Conservation (phyloP, 2,113 vertebrate species). For the Danionella cerebrum region DNA sequence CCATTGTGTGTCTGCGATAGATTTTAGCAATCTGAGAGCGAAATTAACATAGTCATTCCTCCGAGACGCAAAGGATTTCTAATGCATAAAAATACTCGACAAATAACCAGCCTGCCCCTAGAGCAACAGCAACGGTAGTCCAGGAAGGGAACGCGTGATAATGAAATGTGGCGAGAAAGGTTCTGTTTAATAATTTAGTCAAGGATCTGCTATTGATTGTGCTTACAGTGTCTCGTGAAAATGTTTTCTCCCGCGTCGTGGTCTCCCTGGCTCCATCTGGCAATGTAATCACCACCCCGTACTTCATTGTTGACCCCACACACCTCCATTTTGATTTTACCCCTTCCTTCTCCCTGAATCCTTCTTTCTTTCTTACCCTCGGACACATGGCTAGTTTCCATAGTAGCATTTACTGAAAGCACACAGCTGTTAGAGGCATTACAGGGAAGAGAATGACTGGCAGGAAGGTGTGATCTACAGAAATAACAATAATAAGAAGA, state of each 20-base stretch:
- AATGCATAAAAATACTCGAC: conserved; percentile 49
- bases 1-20: conserved; percentile 36
- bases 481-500: background rate
- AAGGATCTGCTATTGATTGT: conserved; percentile 78
- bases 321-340: conserved; percentile 61
- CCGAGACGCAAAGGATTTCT: conserved; percentile 49
- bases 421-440: conserved; percentile 41
- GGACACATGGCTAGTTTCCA: conserved; percentile 51
- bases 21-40: conserved; percentile 38
- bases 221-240: conserved; percentile 75
- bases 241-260: conserved; percentile 69
- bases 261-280: conserved; percentile 62
- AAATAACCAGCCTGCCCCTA: conserved; percentile 53
- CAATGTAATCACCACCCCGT: conserved; percentile 71
- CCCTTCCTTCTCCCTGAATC: conserved; percentile 10
- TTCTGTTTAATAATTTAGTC: conserved; percentile 87
- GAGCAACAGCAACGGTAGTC: conserved; percentile 51
- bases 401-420: conserved; percentile 58
- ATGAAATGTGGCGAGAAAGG: conserved; percentile 62
- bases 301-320: conserved; percentile 53
- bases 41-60: conserved; percentile 55
- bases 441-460: conserved; percentile 1
- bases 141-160: conserved; percentile 69
- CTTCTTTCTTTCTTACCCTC: conserved; percentile 22
- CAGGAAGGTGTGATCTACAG: conserved; percentile 2